Base-by-base conservation (phyloP, 2,113 vertebrate species). In the Hylia prasina region DNA sequence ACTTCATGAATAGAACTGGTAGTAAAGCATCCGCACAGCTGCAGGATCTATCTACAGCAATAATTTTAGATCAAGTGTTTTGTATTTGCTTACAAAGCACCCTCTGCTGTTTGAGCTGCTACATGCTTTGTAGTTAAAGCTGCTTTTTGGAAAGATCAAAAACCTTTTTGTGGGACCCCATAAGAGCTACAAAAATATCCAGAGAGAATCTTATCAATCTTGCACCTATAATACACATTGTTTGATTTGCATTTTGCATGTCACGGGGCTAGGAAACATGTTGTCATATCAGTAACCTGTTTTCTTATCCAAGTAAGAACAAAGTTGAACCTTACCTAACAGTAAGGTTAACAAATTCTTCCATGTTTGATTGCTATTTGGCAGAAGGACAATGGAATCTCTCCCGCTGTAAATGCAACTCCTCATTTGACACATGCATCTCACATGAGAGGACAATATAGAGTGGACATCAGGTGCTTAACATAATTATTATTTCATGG, bases 1-100 rank as follows among this genome's bases (percentile, higher is more conserved):
- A 48, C 71, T 96, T 89, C 45, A 65, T 69, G 82, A 94, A 92
- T 18, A 91, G 94, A 96, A 45, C 69, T 91, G 83, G 85, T 89
- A 84, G 91, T 73, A 89, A 93, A 96, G 89, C 64, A 82, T 58
- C 50, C 3, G 9, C 91, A 92, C 72, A 93, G 95, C 95, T 93
- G 68, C 82, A 95, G 76, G 75, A 88, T 82, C 89, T 15, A 54
- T 73, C 75, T 84, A 63, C 69, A 73, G 94, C 56, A 93, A 72
- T 90, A 72, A 96, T 94, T 95, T 96, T 87, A 94, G 84, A 96
- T 81, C 72, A 83, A 90, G 90, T 82, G 58, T 93, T 96, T 95
- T 89, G 54, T 82, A 80, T 93, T 97, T 95, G 87, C 94, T 97
- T 96, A 96, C 91, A 96, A 97, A 96, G 86, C 88, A 93, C 93